Evolutionary conservation across 2,113 vertebrate genomes (phyloP), one percentile per base, ranked within the genome.

Genomic region (Cavia aperea): DNA sequence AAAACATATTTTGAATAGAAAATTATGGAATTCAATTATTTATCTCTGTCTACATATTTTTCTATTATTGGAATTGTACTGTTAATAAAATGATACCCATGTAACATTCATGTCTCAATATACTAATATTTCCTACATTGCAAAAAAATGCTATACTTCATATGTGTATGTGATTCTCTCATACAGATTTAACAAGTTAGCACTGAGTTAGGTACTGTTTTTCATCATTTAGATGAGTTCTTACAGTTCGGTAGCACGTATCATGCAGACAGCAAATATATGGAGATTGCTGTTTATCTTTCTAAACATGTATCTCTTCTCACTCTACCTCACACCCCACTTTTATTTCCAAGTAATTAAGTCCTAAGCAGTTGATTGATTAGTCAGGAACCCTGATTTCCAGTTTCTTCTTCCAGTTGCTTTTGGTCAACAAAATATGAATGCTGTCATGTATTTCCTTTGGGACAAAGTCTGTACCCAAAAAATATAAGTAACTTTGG

Each of bases 321-420:
- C 46, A 14, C 15, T 15, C 1, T 26, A 21, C 11, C 31, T 23
- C 3, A 13, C 3, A 12, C 1, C 0, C 39, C 4, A 24, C 1
- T 10, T 62, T 91, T 89, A 63, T 58, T 85, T 86, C 46, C 29
- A 29, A 70, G 6, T 49, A 75, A 72, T 18, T 58, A 29, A 84
- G 21, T 78, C 29, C 7, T 78, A 43, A 85, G 54, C 1, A 33
- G 2, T 84, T 73, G 46, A 13, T 31, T 39, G 54, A 54, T 89
- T 36, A 26, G 19, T 72, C 84, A 78, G 16, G 24, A 5, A 73
- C 15, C 60, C 6, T 60, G 46, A 65, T 81, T 88, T 13, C n/a
- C 1, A 90, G 23, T 1, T 26, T 1, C 4, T 72, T 11, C 5
- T 65, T 62, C 16, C 11, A 75, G 1, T 87, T 43, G 62, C 10